Evolutionary conservation across 1,140 invertebrate species (phyloP), one percentile per base, ranked within the genome.

Genomic region (Drosophila yakuba): DNA sequence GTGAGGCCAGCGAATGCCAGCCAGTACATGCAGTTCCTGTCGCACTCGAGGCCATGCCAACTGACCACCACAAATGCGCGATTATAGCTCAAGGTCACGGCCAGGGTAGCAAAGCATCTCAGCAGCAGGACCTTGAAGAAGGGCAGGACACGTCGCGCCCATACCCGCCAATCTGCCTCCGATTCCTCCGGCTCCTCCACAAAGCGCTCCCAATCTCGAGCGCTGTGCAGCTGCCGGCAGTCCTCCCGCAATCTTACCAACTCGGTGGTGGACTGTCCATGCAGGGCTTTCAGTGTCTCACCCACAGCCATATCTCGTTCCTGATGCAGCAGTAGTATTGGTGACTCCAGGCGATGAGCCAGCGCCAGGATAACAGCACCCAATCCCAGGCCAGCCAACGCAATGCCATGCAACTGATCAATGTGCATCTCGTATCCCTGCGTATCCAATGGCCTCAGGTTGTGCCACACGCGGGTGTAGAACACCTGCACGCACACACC

Each of bases 21-120:
- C 63, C 80, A 82, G 38, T 91, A 91, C 10, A 91, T 68, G 28
- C 90, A 91, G 50, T 88, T 91, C 74, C 82, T 91, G 43, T 86
- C 80, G 50, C 90, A 91, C 41, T 88, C 73, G 14, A 91, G 71
- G 5, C 90, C 90, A 41, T 81, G 71, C 80, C 83, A 81, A 56
- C 90, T 91, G 56, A 90, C 78, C 35, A 76, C 69, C 14, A 91
- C 56, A 38, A 90, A 91, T 4, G 86, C 83, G 0, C 85, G 85
- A 61, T 91, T 91, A 41, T 78, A 91, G 12, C 83, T 81, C 66
- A 91, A 20, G 4, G 90, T 91, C 1, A 91, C 44, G 7, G 83
- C 76, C 67, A 91, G 12, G 0, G 83, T 56, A 17, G 75, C 80
- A 11, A 91, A 91, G 50, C 80, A 79, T 8, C 90, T 85, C 61